Evolutionary conservation across 2,888 invertebrate genomes (phyloP).

Genomic region (Aricia artaxerxes): DNA sequence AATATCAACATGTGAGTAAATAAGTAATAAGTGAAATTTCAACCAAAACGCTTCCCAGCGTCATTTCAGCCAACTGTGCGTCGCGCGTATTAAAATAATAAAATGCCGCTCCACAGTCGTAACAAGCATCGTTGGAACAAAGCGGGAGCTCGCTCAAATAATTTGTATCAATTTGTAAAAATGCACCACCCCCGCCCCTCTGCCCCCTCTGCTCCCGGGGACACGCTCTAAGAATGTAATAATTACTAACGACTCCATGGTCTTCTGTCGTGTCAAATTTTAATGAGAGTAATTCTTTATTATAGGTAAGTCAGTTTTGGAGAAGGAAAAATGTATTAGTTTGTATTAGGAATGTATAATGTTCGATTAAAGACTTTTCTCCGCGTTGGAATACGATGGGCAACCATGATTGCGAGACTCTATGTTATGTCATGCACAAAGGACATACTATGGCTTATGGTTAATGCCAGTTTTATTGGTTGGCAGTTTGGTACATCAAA

Average conservation of each 20-base stretch:
- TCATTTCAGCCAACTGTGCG: conserved; percentile 48
- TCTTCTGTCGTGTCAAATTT: background rate
- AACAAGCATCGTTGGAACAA: conserved; percentile 80
- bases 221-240: conserved; percentile 60
- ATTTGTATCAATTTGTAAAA: conserved; percentile 81
- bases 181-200: conserved; percentile 61
- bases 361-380: background rate
- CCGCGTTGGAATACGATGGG: no score
- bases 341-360: background rate
- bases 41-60: conserved; percentile 33
- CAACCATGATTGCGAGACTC: no score
- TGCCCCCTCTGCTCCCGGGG: conserved; percentile 44
- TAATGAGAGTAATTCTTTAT: conserved; percentile 7
- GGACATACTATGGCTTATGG: no score
- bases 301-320: background rate
- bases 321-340: background rate
- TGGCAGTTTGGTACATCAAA: no score
- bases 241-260: conserved; percentile 60
- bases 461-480: no score
- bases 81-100: conserved; percentile 65
- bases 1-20: no score
- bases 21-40: background rate
- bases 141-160: conserved; percentile 79
- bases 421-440: no score
- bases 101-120: conserved; percentile 77